phyloP scores from a whole-genome alignment of 2,113 vertebrate genomes.

The Prinia subflava region DNA sequence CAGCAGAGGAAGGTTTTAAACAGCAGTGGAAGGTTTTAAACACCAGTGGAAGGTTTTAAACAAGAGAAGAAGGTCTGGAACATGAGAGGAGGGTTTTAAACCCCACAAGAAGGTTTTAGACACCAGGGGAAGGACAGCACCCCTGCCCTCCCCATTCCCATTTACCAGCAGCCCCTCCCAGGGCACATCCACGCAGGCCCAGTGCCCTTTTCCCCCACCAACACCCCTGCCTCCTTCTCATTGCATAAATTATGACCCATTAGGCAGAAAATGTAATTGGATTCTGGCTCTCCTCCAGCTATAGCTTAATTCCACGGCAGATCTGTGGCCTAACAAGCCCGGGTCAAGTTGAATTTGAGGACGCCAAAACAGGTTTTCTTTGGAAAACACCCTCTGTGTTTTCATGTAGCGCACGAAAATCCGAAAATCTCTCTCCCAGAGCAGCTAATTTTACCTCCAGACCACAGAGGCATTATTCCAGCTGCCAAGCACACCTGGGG shows the following conservation, averaged over 20 bases:
- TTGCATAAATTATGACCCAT: conserved; percentile 21
- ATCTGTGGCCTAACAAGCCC: background rate
- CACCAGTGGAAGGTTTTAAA: background rate
- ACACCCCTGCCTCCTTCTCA: background rate
- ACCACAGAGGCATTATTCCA: background rate
- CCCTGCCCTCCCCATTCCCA: background rate
- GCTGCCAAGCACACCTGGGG: background rate
- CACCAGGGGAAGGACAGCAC: background rate
- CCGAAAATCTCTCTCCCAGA: background rate
- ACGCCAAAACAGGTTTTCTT: background rate
- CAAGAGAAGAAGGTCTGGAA: background rate
- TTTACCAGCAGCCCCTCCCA: background rate
- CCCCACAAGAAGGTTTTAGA: background rate
- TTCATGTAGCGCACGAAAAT: background rate
- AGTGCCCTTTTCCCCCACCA: background rate
- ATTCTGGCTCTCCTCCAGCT: conserved; percentile 23
- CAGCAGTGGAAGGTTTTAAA: background rate
- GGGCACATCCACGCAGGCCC: background rate
- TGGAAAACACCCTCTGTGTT: background rate
- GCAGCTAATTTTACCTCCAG: background rate
- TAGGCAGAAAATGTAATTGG: conserved; percentile 20
- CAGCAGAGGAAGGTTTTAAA: too few species aligned
- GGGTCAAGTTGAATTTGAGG: conserved; percentile 42
- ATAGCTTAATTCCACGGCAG: background rate
- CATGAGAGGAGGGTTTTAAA: background rate